phyloP scores from a whole-genome alignment of 2,113 vertebrate species.

The Apaloderma vittatum region DNA sequence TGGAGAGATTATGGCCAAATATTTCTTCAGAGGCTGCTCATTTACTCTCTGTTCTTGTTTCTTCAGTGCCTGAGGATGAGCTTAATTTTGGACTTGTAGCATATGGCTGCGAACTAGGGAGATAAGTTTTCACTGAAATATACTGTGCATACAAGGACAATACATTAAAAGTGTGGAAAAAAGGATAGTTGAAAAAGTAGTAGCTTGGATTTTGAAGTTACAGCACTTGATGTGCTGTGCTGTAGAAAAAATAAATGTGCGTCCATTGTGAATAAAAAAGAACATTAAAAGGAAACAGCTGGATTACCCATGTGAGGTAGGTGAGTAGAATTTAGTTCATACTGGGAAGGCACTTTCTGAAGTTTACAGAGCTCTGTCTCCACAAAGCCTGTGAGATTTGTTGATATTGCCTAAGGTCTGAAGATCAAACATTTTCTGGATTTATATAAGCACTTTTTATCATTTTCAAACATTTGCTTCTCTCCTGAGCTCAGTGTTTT shows the following conservation, averaged over 20 bases:
- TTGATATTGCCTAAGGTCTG: background rate
- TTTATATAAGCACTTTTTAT: background rate
- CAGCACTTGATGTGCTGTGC: background rate
- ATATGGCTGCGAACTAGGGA: background rate
- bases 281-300: background rate
- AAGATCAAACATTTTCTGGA: background rate
- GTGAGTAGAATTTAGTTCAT: background rate
- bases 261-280: background rate
- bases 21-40: background rate
- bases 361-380: background rate
- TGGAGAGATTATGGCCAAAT: background rate
- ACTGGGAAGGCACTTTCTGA: background rate
- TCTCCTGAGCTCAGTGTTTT: background rate
- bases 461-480: background rate
- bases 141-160: background rate
- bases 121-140: background rate
- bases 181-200: background rate
- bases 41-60: background rate
- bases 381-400: background rate
- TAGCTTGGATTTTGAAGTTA: background rate
- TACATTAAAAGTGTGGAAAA: background rate
- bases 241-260: background rate
- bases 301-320: background rate
- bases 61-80: background rate
- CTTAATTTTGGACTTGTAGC: background rate